Percentiles rank a stretch among this genome's conserved stretches.
Evolutionary conservation across 64 coral and sea anemone genomes (phyloP).

Genomic region (Actinia tenebrosa): DNA sequence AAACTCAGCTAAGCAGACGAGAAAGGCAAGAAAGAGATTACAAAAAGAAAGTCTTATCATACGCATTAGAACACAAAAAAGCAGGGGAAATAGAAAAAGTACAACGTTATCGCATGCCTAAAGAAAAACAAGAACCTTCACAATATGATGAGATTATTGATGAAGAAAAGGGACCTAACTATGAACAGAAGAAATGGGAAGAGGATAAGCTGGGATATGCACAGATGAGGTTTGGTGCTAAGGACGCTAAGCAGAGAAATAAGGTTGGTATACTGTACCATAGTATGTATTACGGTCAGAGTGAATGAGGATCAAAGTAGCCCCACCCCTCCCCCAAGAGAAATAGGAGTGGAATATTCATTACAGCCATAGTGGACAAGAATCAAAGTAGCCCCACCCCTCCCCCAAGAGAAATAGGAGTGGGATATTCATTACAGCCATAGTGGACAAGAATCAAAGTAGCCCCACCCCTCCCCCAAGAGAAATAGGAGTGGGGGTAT

Average conservation of each 20-base stretch:
- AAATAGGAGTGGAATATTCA: no score
- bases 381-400: no score
- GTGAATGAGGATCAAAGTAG: no score
- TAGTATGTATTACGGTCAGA: no score
- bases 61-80: conserved; percentile 77
- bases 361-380: no score
- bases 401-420: no score
- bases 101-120: conserved; percentile 88
- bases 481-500: no score
- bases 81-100: conserved; percentile 89
- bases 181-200: conserved; percentile 99
- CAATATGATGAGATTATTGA: conserved; percentile 87
- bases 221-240: conserved; percentile 92
- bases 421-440: no score
- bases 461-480: no score
- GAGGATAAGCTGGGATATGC: conserved; percentile 93
- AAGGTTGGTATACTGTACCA: conserved; percentile 43
- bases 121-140: conserved; percentile 80
- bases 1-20: conserved; percentile 40
- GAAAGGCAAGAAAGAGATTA: conserved; percentile 84
- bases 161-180: conserved; percentile 91
- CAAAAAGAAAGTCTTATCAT: conserved; percentile 81
- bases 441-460: no score
- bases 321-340: no score
- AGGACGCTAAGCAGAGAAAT: conserved; percentile 91